phyloP scores from a whole-genome alignment of 2,797 vertebrate species.

The Coreius guichenoti region DNA sequence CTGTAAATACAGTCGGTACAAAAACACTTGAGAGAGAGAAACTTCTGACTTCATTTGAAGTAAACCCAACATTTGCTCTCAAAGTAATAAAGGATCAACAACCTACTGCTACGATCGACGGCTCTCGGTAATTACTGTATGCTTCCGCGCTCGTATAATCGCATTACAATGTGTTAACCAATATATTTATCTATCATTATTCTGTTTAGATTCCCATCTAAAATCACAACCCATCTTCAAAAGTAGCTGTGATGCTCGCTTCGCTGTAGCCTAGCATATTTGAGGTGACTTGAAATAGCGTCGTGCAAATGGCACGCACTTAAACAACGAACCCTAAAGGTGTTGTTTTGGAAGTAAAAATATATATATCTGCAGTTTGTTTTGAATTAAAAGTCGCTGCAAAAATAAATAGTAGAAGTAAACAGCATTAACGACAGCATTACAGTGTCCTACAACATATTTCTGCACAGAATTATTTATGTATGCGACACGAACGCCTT shows the following conservation, averaged over 20 bases:
- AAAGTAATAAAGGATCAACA: slow-evolving; percentile 63
- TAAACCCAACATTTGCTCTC: slow-evolving; percentile 57
- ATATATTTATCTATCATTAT: slow-evolving; percentile 79
- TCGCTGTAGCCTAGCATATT: slow-evolving; percentile 68
- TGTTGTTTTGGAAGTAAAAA: slow-evolving; percentile 83
- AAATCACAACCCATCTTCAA: slow-evolving; percentile 75
- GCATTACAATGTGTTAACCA: slow-evolving; percentile 79
- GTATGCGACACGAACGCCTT: slow-evolving; percentile 59
- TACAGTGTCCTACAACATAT: background rate
- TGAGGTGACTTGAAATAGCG: slow-evolving; percentile 79
- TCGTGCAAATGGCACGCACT: slow-evolving; percentile 64
- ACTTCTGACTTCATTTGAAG: slow-evolving; percentile 71
- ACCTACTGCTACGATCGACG: slow-evolving; percentile 74
- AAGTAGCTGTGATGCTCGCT: slow-evolving; percentile 66
- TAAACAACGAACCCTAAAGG: slow-evolving; percentile 79
- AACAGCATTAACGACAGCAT: slow-evolving; percentile 51
- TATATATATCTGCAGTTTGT: slow-evolving; percentile 85
- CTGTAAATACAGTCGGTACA: slow-evolving; percentile 69
- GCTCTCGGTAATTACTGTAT: slow-evolving; percentile 70
- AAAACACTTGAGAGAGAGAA: slow-evolving; percentile 70
- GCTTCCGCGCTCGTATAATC: slow-evolving; percentile 67
- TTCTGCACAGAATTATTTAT: slow-evolving; percentile 23
- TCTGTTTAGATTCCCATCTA: slow-evolving; percentile 79
- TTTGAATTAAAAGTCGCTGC: slow-evolving; percentile 85
- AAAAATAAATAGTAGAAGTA: slow-evolving; percentile 82